Conservation (phyloP, 2,888 invertebrate genomes). For the Eristalinus aeneus region DNA sequence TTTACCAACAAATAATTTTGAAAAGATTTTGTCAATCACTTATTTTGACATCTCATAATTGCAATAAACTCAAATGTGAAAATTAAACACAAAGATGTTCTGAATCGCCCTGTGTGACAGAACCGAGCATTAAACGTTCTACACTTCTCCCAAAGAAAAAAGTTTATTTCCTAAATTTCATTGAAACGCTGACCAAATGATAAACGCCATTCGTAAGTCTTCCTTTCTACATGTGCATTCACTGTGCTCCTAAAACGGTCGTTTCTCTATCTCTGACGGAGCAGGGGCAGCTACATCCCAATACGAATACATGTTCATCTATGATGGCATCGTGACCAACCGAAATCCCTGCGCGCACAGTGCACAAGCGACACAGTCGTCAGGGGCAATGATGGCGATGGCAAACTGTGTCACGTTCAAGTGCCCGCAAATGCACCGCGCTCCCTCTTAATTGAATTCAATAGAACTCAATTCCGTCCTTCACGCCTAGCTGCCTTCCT, state of each 20-base stretch:
- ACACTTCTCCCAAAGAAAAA: background rate
- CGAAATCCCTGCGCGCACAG: background rate
- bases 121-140: too few species aligned
- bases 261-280: background rate
- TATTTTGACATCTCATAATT: too few species aligned
- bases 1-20: background rate
- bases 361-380: background rate
- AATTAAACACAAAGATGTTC: background rate
- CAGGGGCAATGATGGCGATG: background rate
- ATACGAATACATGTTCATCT: background rate
- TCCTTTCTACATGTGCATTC: background rate
- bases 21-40: too few species aligned
- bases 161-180: background rate
- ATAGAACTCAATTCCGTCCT: background rate
- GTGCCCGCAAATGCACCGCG: constrained; percentile 22
- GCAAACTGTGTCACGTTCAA: constrained; percentile 43
- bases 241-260: background rate
- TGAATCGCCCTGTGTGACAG: background rate
- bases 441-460: constrained; percentile 32
- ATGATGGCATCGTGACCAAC: background rate
- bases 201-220: background rate
- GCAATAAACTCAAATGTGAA: too few species aligned
- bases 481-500: background rate
- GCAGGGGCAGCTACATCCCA: background rate
- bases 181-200: background rate